Percentiles rank a stretch among this genome's conserved stretches.
Conservation (phyloP, 2,113 vertebrate species). For the Monarcha castaneiventris region DNA sequence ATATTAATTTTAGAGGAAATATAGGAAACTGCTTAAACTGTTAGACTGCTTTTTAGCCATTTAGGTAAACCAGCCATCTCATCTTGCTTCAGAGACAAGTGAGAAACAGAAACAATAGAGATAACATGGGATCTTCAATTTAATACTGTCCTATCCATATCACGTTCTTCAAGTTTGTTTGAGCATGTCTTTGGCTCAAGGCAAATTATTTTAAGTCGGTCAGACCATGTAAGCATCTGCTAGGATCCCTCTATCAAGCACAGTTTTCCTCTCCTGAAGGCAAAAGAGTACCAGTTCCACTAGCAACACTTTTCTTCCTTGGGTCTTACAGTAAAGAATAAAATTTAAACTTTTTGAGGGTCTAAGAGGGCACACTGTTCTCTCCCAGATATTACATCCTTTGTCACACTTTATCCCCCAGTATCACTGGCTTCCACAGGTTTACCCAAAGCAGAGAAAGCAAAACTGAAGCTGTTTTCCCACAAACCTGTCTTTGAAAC, state of each 20-base stretch:
- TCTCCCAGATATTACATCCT: neutral
- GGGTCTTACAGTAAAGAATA: neutral
- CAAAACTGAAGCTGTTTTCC: neutral
- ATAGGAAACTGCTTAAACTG: neutral
- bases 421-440: rapidly evolving
- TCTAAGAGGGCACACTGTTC: neutral
- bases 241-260: neutral
- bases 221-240: neutral
- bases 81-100: neutral
- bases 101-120: neutral
- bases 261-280: neutral
- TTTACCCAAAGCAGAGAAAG: neutral
- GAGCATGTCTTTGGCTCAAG: neutral
- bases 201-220: neutral
- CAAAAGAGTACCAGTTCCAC: neutral
- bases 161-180: neutral
- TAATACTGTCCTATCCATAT: neutral
- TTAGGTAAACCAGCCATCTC: neutral
- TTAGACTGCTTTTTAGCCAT: neutral
- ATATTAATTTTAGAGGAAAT: neutral
- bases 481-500: neutral
- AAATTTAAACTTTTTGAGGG: neutral
- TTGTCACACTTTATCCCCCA: neutral
- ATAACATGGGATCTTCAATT: neutral
- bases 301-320: neutral